Evolutionary conservation across 2,888 invertebrate species (phyloP), one percentile per base, ranked within the genome.

Genomic region (Tenthredo livida): DNA sequence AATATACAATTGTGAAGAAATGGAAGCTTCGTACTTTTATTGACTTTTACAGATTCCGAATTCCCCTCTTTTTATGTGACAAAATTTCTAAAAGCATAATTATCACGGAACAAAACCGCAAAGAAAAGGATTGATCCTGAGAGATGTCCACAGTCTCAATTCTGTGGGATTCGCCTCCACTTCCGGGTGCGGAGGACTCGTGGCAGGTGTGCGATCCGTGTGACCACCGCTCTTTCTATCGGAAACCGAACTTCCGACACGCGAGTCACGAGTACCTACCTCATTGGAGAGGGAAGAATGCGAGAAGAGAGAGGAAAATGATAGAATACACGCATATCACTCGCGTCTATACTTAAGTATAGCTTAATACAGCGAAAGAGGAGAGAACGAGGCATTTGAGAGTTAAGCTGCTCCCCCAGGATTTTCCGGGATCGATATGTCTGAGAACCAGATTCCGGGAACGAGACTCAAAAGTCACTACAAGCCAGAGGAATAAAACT

Each of bases 191-290:
- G n/a, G 54, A 77, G 50, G 77, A 77, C 54, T 50, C 77, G 25
- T 61, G 47, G 47, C 85, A 84, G 77, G 85, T 84, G 85, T 75
- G 54, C 54, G 77, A 77, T 77, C 77, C 77, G 77, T 77, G 77
- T 54, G 77, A 77, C 77, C 77, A 77, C 50, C 2, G 77, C 29
- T 72, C 43, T 72, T 65, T 83, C 84, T 70, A 21, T n/a, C 84
- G 58, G 65, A 85, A 86, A 86, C 77, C 83, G 70, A 73, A 85
- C 80, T 80, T 80, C 80, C 80, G 80, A 61, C 80, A 61, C 61
- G 80, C 80, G 33, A 80, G 80, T 40, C 58, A 61, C 80, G 80
- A 50, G 67, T 67, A 33, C 67, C 73, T 67, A 33, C 67, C 73
- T 12, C 25, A 17, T 77, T 50, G 77, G 77, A 77, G 77, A 77